phyloP scores from a whole-genome alignment of 1,140 invertebrate species.

The Calosoma granatense region DNA sequence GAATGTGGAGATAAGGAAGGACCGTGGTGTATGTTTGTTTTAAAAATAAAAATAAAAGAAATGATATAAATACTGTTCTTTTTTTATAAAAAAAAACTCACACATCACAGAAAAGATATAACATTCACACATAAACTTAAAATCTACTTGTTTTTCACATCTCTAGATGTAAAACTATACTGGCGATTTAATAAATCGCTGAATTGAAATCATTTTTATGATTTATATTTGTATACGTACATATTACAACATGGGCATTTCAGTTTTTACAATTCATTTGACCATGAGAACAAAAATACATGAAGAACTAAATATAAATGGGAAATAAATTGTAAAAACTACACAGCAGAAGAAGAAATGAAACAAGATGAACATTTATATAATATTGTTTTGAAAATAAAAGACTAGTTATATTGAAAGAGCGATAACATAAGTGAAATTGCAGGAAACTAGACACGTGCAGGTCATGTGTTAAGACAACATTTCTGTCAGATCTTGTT shows the following conservation, averaged over 20 bases:
- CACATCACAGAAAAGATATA: slow-evolving; percentile 4
- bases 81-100: slow-evolving; percentile 8
- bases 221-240: slow-evolving; percentile 4
- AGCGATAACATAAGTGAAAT: too few species aligned
- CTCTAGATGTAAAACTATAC: background rate
- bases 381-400: too few species aligned
- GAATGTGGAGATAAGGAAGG: too few species aligned
- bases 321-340: slow-evolving; percentile 4
- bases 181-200: background rate
- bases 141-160: background rate
- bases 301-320: background rate
- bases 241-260: background rate
- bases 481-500: too few species aligned
- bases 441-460: too few species aligned
- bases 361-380: too few species aligned
- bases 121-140: background rate
- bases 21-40: too few species aligned
- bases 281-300: background rate
- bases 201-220: slow-evolving; percentile 3
- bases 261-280: background rate
- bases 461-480: too few species aligned
- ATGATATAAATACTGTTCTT: slow-evolving; percentile 8
- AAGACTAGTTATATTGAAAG: background rate
- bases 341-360: background rate
- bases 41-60: too few species aligned